Base-by-base conservation (phyloP, 2,797 vertebrate species). In the Acrossocheilus fasciatus region DNA sequence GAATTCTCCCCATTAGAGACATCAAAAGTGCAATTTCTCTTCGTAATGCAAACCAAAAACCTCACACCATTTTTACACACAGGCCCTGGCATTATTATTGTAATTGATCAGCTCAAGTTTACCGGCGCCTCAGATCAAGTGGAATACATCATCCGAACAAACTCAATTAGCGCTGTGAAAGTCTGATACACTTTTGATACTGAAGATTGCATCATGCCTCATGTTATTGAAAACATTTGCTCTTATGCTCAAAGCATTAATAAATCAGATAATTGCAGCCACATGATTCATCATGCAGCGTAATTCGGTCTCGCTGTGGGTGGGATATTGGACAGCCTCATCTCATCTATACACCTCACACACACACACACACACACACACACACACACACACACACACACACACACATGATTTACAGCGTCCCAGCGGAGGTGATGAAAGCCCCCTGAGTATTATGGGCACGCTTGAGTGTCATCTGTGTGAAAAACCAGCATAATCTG, bases 391-490 rank as follows among this genome's bases (percentile, higher is more conserved):
- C n/a, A n/a, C n/a, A n/a, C n/a, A 41, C 34, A 36, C 34, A 36
- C 34, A 36, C 34, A 57, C 26, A 47, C 50, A 66, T 1, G 4
- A 62, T 2, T 6, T 15, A 64, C 43, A 76, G 26, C 4, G 23
- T 66, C 73, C 93, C 90, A 88, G 90, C 91, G 20, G 93, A 94
- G 93, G 93, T 92, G 94, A 92, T 85, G 91, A 93, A 91, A 91
- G 78, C 75, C 90, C 47, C 87, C 91, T 79, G 92, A 66, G 91
- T 90, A 83, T 87, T 91, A 87, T 89, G 41, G 36, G 80, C 17
- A 78, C 86, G 88, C 76, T 72, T 88, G 85, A 87, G 83, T 41
- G 86, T 1, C 50, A 90, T 90, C 88, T 81, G 91, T 90, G 92
- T 90, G 89, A 91, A 93, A 93, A 93, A 81, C 92, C 39, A 3